phyloP scores from a whole-genome alignment of 2,797 vertebrate species.

The Uromys caudimaculatus region DNA sequence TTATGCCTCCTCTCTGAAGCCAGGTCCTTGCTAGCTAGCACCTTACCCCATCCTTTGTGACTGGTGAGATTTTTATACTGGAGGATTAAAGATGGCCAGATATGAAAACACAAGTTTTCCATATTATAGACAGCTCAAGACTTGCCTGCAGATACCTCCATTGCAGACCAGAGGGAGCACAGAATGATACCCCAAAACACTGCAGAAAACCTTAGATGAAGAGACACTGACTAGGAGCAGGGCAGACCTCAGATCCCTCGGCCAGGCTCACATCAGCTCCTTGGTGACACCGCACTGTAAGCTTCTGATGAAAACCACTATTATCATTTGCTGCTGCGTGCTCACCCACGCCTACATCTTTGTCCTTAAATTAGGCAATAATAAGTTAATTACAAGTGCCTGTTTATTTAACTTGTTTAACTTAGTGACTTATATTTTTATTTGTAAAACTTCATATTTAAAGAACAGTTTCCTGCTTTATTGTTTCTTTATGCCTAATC shows the following conservation, averaged over 20 bases:
- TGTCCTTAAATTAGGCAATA: slow-evolving; percentile 24
- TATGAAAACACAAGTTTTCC: not conserved
- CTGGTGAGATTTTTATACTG: not conserved
- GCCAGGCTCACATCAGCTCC: not conserved
- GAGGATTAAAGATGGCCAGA: not conserved
- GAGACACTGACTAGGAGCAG: not conserved
- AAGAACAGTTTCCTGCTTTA: slow-evolving; percentile 12
- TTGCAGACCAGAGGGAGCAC: not conserved
- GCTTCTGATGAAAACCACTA: not conserved
- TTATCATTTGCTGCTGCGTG: not conserved
- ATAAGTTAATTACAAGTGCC: not conserved
- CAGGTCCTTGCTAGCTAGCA: not conserved
- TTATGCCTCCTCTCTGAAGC: not conserved
- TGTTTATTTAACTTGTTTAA: not conserved
- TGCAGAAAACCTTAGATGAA: not conserved
- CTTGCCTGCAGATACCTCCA: not conserved
- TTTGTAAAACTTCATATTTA: not conserved
- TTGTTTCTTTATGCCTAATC: not conserved
- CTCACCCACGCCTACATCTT: not conserved
- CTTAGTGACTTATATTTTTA: not conserved
- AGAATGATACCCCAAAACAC: not conserved
- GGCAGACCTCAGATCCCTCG: not conserved
- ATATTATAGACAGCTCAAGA: not conserved
- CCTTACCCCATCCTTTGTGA: not conserved
- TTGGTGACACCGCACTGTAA: not conserved